Evolutionary conservation across 2,888 invertebrate species (phyloP).

Genomic region (Cheilosia scutellata): DNA sequence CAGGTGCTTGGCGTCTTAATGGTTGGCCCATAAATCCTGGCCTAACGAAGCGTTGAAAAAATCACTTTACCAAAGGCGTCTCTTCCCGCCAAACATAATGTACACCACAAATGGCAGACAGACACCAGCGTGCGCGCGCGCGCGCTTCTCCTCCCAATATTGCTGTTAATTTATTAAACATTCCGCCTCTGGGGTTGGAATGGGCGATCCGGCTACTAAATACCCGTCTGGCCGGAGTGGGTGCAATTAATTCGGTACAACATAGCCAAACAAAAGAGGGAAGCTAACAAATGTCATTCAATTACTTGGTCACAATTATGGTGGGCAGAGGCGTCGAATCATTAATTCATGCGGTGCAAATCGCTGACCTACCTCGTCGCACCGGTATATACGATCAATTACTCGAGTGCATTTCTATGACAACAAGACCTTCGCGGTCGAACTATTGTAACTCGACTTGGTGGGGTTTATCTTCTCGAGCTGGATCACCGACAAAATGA

Average conservation of each 20-base stretch:
- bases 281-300: constrained; percentile 73
- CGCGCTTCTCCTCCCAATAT: background rate
- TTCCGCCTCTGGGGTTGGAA: constrained; percentile 67
- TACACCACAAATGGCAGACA: background rate
- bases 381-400: constrained; percentile 59
- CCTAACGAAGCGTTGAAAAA: constrained; percentile 76
- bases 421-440: constrained; percentile 54
- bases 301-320: constrained; percentile 70
- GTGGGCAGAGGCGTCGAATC: constrained; percentile 69
- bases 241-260: constrained; percentile 63
- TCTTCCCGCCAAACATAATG: constrained; percentile 30
- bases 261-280: constrained; percentile 39
- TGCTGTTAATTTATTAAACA: constrained; percentile 73
- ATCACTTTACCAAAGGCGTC: constrained; percentile 74
- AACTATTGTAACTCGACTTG: constrained; percentile 20
- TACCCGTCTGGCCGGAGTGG: constrained; percentile 53
- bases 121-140: constrained; percentile 10
- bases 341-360: constrained; percentile 67
- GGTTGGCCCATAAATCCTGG: constrained; percentile 68
- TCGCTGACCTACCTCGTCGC: constrained; percentile 70
- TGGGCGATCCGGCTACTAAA: constrained; percentile 72
- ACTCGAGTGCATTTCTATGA: constrained; percentile 60
- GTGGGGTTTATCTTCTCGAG: constrained; percentile 56
- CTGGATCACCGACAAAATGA: constrained; percentile 73
- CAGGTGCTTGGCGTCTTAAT: constrained; percentile 65